These are phyloP conservation scores for Campylomormyrus tamandua DNA, from an alignment of 2,113 vertebrate species.

Conservation along the genomic window DNA sequence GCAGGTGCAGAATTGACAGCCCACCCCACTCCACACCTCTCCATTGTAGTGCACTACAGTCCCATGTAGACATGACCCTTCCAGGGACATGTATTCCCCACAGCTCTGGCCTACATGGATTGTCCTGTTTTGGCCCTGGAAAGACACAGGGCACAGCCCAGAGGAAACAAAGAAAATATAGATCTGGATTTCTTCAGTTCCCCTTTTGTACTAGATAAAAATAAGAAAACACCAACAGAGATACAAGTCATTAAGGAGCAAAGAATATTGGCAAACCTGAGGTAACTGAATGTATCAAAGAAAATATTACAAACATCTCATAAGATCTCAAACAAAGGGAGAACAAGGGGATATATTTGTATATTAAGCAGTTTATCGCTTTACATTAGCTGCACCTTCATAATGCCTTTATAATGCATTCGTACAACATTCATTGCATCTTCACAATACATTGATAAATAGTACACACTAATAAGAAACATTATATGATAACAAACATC, in stretches of 20 bases:
- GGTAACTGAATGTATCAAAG: neutral
- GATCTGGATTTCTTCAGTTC: neutral
- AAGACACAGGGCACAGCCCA: neutral
- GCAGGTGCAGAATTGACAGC: constrained; percentile 79
- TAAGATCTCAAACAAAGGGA: neutral
- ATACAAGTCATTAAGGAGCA: neutral
- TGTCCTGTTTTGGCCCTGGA: constrained; percentile 65
- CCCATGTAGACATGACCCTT: constrained; percentile 58
- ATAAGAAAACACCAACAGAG: neutral
- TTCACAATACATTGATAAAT: neutral
- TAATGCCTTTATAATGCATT: neutral
- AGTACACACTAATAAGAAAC: neutral
- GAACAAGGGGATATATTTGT: neutral
- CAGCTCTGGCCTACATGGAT: constrained; percentile 67
- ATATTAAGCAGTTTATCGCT: neutral
- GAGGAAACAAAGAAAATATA: neutral
- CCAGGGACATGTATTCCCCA: constrained; percentile 66
- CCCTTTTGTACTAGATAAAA: neutral
- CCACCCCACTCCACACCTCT: constrained; percentile 73
- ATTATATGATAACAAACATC: neutral
- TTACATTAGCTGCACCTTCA: neutral
- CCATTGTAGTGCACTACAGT: constrained; percentile 63
- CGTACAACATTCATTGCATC: neutral
- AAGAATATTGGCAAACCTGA: neutral
- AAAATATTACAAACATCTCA: neutral